Evolutionary conservation across 2,797 vertebrate species (phyloP), one percentile per base, ranked within the genome.

Genomic region (Chrosomus eos): DNA sequence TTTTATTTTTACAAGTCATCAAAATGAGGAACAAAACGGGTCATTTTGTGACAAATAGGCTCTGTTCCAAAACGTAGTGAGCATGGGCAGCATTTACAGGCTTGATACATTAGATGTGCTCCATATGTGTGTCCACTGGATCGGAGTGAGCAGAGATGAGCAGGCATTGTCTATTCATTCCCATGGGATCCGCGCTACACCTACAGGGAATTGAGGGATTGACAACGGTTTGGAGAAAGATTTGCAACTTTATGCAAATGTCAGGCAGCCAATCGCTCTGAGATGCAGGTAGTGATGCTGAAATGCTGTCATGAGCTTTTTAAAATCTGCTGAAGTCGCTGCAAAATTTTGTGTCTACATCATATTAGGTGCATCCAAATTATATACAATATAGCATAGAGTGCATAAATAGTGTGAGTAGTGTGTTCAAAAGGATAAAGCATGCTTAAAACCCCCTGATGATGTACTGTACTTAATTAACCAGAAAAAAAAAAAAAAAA

Each of bases 61-160:
- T 60, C 7, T 13, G 28, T 55, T 36, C 33, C 53, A 26, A 40
- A 77, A 14, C 21, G 0, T n/a, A 51, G 26, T 33, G 11, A 16
- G 31, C 23, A 9, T 16, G 26, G 21, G 33, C 74, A 76, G 74
- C 23, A 18, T 76, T 77, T 58, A 60, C 40, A 77, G 74, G 74
- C 53, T 40, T 60, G 33, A 60, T 77, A n/a, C n/a, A n/a, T n/a
- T n/a, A 40, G 33, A 77, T 60, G 33, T 26, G 53, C 23, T 60
- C 74, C 51, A 10, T 38, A 19, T 77, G 74, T 58, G 36, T 76
- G 74, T 76, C 74, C 74, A 40, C 13, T 16, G 33, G 7, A 26
- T 16, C 21, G 3, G 28, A 75, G 10, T 36, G 19, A 75, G 72
- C 19, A 1, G 23, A 18, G 74, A 33, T 76, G 33, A 38, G 74